phyloP scores from a whole-genome alignment of 1,140 invertebrate species.

The Saccostrea cuccullata region DNA sequence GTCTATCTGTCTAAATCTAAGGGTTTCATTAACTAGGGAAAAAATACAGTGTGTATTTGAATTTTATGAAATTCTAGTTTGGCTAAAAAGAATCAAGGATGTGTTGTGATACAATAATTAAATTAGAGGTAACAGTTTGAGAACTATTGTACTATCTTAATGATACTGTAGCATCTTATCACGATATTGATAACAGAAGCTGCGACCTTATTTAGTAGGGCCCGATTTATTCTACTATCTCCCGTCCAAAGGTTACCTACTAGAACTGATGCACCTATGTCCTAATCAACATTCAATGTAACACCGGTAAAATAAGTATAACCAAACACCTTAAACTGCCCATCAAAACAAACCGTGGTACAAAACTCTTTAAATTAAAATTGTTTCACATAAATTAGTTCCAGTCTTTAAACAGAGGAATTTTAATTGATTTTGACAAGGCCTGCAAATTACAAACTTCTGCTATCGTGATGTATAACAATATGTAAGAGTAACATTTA shows the following conservation, averaged over 20 bases:
- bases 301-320: neutral
- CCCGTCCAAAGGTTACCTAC: neutral
- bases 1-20: neutral
- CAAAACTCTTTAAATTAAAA: no score
- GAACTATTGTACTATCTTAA: neutral
- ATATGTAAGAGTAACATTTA: no score
- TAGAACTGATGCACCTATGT: neutral
- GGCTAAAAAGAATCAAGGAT: neutral
- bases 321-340: no score
- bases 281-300: neutral
- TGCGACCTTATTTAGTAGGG: neutral
- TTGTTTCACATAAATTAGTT: no score
- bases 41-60: neutral
- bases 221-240: neutral
- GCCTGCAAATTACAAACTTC: no score
- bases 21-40: neutral
- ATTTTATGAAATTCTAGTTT: neutral
- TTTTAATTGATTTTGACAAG: no score
- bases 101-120: neutral
- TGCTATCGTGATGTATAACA: no score
- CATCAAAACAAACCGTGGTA: no score
- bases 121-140: neutral
- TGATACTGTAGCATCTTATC: neutral
- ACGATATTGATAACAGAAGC: neutral
- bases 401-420: no score